Base-by-base conservation (phyloP, 2,888 invertebrate species). In the Hirtodrosophila alboralis region DNA sequence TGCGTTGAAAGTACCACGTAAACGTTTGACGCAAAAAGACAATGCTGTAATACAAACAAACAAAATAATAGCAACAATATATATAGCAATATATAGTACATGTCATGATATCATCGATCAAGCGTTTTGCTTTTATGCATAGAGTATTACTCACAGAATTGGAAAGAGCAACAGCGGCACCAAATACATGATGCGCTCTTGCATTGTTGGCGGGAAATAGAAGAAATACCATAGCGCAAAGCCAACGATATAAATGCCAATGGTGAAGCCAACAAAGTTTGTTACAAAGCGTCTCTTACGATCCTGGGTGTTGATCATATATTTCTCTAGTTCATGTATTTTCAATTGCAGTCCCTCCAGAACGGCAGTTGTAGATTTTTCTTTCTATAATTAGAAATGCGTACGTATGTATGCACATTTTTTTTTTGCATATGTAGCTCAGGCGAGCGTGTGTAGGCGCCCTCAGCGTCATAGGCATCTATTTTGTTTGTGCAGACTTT, bases 1-100 rank as follows among this genome's bases (percentile, higher is more conserved):
- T 95, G 89, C 96, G 93, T 78, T 95, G 94, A 90, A 96, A 98
- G 90, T 97, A 97, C 95, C 96, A 97, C 27, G 96, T 95, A 84
- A 98, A 93, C 68, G 95, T 91, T 77, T 94, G 93, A 78, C 96
- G 96, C 13, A 96, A 92, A 59, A 94, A 92, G 87, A 95, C 92
- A 63, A 97, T 94, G 84, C 97, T 97, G 47, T 21, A 67, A 53
- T 13, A 14, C 10, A 51, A 52, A n/a, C n/a, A 23, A 49, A 49
- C 14, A 38, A 56, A 16, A 40, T 10, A 36, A 33, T 26, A n/a
- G n/a, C n/a, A n/a, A n/a, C 6, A 38, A 52, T 26, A 38, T 8
- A 31, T 18, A 41, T 56, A 33, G n/a, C 34, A 21, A 45, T 14
- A 5, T 38, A 23, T 13, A 48, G 16, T 21, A 40, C 34, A 7